Evolutionary conservation across 1,140 invertebrate genomes (phyloP).

Genomic region (Pachypsylla venusta): DNA sequence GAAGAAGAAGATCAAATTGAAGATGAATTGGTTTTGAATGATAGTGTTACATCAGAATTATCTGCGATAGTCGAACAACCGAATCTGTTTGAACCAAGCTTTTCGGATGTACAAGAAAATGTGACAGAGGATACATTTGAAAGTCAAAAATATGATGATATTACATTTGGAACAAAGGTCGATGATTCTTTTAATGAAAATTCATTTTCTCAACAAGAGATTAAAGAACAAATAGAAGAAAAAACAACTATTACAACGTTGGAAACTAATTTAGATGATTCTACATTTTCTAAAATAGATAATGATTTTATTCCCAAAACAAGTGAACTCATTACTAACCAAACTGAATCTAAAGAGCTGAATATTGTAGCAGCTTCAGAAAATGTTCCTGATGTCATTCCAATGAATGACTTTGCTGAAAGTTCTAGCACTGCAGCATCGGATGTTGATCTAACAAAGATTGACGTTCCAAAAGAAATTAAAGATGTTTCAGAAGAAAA

Average conservation of each 20-base stretch:
- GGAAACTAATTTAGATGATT: conserved; percentile 3
- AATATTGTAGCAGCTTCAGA: background rate
- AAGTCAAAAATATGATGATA: no score
- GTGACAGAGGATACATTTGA: no score
- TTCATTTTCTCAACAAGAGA: background rate
- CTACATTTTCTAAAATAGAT: background rate
- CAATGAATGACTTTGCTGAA: background rate
- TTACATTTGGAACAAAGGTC: background rate
- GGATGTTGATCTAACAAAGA: background rate
- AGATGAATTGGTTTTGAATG: no score
- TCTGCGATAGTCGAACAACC: no score
- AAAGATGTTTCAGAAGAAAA: background rate
- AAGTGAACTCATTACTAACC: background rate
- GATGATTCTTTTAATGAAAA: background rate
- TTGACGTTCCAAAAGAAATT: background rate
- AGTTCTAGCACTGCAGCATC: background rate
- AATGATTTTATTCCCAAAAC: background rate
- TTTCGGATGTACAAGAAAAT: no score
- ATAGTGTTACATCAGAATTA: no score
- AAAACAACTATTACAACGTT: background rate
- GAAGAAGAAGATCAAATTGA: no score
- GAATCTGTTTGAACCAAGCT: no score
- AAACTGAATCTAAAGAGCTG: no score
- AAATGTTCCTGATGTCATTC: background rate
- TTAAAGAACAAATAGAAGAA: background rate